Percentiles rank a stretch among this genome's conserved stretches.
Conservation (phyloP, 2,797 vertebrate genomes). For the Serranus cabrilla region DNA sequence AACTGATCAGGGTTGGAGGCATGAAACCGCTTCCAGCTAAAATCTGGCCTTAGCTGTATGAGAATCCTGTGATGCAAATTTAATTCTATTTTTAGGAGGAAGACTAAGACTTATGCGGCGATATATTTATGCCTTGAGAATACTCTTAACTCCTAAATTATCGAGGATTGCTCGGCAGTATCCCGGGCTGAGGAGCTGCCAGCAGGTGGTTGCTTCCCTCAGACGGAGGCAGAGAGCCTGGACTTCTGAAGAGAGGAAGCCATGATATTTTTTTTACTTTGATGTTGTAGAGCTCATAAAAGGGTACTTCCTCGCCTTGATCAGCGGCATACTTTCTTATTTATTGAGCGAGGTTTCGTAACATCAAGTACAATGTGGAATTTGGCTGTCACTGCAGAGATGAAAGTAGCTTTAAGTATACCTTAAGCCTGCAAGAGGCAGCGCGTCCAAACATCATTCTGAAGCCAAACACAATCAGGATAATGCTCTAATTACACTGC, state of each 20-base stretch:
- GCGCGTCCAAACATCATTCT: conserved; percentile 22
- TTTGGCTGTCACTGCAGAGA: conserved; percentile 49
- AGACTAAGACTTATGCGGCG: conserved; percentile 41
- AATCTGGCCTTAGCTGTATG: conserved; percentile 17
- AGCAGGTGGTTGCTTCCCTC: conserved; percentile 74
- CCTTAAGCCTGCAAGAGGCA: conserved; percentile 11
- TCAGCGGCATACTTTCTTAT: conserved; percentile 60
- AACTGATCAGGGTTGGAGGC: conserved; percentile 30
- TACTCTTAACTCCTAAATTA: conserved; percentile 68
- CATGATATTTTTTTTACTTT: conserved; percentile 60
- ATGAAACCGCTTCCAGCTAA: conserved; percentile 40
- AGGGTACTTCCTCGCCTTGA: conserved; percentile 66
- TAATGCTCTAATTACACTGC: conserved; percentile 11
- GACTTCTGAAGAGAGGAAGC: conserved; percentile 67
- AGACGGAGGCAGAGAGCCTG: conserved; percentile 52
- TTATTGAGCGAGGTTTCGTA: conserved; percentile 68
- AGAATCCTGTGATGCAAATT: conserved; percentile 46
- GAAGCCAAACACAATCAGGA: not conserved
- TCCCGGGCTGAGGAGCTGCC: conserved; percentile 55
- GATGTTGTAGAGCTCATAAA: conserved; percentile 70
- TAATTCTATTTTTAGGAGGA: conserved; percentile 56
- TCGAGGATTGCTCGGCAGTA: conserved; percentile 54
- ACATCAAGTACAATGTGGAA: conserved; percentile 59
- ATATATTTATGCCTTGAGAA: conserved; percentile 69
- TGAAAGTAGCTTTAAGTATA: conserved; percentile 36